phyloP scores from a whole-genome alignment of 1,140 invertebrate genomes.

The Leptopilina boulardi region DNA sequence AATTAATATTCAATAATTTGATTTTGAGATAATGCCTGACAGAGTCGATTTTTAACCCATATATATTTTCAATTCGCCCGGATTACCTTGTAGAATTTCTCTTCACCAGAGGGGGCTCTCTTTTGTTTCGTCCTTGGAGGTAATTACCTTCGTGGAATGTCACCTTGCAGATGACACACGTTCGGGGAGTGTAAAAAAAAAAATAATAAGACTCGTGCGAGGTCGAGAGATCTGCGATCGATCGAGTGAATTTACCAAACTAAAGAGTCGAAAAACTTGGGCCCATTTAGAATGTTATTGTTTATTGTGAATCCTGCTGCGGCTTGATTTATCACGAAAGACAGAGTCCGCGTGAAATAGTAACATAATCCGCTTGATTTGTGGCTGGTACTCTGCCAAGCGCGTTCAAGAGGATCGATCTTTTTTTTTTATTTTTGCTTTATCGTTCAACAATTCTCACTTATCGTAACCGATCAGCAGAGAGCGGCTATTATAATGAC shows the following conservation, averaged over 20 bases:
- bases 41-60: background rate
- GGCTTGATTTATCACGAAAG: slow-evolving; percentile 72
- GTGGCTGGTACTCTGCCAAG: slow-evolving; percentile 67
- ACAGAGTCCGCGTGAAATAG: slow-evolving; percentile 70
- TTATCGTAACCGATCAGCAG: slow-evolving; percentile 52
- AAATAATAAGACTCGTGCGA: slow-evolving; percentile 5
- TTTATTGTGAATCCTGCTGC: slow-evolving; percentile 69
- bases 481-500: slow-evolving; percentile 48
- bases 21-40: background rate
- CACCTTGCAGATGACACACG: slow-evolving; percentile 30
- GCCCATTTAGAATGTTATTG: slow-evolving; percentile 69
- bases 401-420: slow-evolving; percentile 55
- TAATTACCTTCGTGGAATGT: slow-evolving; percentile 26
- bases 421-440: slow-evolving; percentile 53
- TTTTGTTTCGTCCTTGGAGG: slow-evolving; percentile 23
- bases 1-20: slow-evolving; percentile 13
- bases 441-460: slow-evolving; percentile 57
- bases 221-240: slow-evolving; percentile 13
- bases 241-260: slow-evolving; percentile 62
- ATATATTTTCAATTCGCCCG: slow-evolving; percentile 22
- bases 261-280: slow-evolving; percentile 62
- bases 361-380: slow-evolving; percentile 75
- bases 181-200: background rate
- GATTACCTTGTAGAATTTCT: slow-evolving; percentile 24
- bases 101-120: slow-evolving; percentile 26